These are phyloP conservation scores for Urophycis tenuis DNA, from an alignment of 2,797 vertebrate genomes.

Conservation along the genomic window DNA sequence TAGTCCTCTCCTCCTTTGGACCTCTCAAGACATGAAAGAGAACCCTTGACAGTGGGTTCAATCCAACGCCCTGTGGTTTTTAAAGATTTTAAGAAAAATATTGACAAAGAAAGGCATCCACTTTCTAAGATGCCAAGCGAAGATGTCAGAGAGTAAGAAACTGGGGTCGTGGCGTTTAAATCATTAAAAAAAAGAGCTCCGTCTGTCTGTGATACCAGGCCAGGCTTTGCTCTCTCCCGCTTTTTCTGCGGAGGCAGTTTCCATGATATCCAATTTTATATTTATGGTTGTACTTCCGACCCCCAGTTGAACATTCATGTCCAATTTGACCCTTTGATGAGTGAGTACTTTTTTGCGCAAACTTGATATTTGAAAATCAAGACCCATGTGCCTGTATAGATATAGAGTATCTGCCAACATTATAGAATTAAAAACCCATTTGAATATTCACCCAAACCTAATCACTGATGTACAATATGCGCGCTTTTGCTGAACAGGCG, in stretches of 20 bases:
- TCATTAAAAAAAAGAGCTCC: background rate
- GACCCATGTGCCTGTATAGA: background rate
- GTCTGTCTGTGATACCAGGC: background rate
- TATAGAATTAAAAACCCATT: background rate
- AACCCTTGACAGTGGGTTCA: background rate
- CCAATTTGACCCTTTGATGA: background rate
- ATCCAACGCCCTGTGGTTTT: conserved; percentile 2
- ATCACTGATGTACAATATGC: background rate
- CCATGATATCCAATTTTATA: background rate
- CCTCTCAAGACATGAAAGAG: conserved; percentile 3
- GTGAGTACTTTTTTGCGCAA: background rate
- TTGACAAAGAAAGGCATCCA: conserved; percentile 6
- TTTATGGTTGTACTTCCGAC: background rate
- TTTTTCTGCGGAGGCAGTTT: background rate
- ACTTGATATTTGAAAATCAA: background rate
- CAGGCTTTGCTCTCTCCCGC: background rate
- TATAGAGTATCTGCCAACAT: background rate
- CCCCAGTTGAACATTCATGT: background rate
- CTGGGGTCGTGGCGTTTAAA: background rate
- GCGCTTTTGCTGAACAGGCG: background rate
- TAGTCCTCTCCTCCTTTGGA: background rate
- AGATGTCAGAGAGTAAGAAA: conserved; percentile 1
- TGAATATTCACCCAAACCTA: background rate
- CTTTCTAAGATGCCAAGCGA: conserved; percentile 1
- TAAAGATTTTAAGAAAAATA: background rate